Evolutionary conservation across 2,113 vertebrate species (phyloP), one percentile per base, ranked within the genome.

Genomic region (Oryzias celebensis): DNA sequence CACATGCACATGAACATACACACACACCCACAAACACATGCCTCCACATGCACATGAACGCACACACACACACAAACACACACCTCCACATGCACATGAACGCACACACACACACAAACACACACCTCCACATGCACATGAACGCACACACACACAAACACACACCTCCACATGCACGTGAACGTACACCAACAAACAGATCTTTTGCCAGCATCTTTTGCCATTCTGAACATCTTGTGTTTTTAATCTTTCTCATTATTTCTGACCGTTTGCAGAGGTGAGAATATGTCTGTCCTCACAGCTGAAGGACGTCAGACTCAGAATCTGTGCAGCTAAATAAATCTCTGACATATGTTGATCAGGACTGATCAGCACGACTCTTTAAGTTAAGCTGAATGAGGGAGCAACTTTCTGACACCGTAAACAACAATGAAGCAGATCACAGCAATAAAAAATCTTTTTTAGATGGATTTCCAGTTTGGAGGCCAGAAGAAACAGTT

Each of bases 231-330:
- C 26, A 57, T 60, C 63, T 52, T 68, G 51, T 76, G 75, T 65
- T 65, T 80, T 80, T 61, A 72, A 65, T 75, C 63, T 67, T 48
- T 71, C 52, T 42, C 2, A 76, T 72, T 61, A 68, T 58, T 56
- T 69, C 62, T 64, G 52, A 57, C 59, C 59, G 50, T 52, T n/a
- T 53, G 15, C 71, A 43, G 46, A 18, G 18, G 44, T 57, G 61
- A 51, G 26, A 2, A 10, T 17, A 3, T 45, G 16, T 16, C 14
- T 16, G 44, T 36, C 36, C 36, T 36, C 36, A 36, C 36, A 12
- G 5, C 26, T 6, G 7, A 5, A 28, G 26, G 36, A 36, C 10
- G 8, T 12, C 2, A 36, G 8, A 12, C 36, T 36, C 36, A 36
- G 31, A 36, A 8, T 7, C 36, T 12, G 0, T 36, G 8, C 10